Evolutionary conservation across 1,140 invertebrate genomes (phyloP), one percentile per base, ranked within the genome.

Genomic region (Drosophila gunungcola): DNA sequence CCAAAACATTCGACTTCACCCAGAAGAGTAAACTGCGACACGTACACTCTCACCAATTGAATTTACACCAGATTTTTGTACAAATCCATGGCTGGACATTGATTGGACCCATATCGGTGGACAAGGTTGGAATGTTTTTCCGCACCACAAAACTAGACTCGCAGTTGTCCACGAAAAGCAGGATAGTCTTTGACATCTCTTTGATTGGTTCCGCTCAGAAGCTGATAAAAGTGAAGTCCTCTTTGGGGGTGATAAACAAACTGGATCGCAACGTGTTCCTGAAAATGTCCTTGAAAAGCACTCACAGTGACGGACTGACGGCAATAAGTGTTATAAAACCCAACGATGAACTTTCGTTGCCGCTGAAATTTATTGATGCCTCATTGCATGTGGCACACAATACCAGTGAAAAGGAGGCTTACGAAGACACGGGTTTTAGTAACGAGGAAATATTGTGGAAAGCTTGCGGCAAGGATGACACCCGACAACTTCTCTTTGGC

Each of bases 111-210:
- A 96, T 99, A 1, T 97, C 97, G 3, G 96, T 99, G 2, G 98
- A 99, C 93, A 96, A 97, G 93, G 98, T 99, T 12, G 98, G 98
- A 2, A 95, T 97, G 13, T 99, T 97, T 92, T 99, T 99, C 92
- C 93, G 98, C 56, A 94, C 97, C 75, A 95, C 97, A 1, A 94
- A 94, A 16, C 93, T 94, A 6, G 94, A 95, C 42, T 76, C 90
- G 46, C 85, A 93, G 48, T 92, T 92, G 41, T 69, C 73, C n/a
- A 91, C 81, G 27, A 94, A 95, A 77, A 95, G 96, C 0, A 94
- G 97, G 70, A 93, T 98, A 16, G 97, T 98, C 7, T 96, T 98
- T 90, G 96, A 97, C 78, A 97, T 99, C 1, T 95, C 96, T 3
- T 93, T 99, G 57, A 97, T 98, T 92, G 98, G 98, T 1, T 98